Percentiles rank a stretch among this genome's conserved stretches.
phyloP scores from a whole-genome alignment of 2,113 vertebrate genomes.

The Prietella phreatophila region DNA sequence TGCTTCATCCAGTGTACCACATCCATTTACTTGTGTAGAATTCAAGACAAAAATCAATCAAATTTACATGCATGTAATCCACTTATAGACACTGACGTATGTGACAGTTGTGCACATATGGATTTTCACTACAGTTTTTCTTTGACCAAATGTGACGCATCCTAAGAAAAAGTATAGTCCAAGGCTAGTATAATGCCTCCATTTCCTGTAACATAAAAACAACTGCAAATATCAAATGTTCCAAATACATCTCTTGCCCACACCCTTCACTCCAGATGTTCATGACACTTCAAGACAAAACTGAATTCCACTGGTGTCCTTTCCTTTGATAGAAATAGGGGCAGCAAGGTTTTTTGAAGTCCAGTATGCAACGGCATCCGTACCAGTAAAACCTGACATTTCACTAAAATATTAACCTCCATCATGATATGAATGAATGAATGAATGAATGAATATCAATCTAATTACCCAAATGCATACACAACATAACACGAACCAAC shows the following conservation, averaged over 20 bases:
- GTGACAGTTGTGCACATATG: not conserved
- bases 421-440: not conserved
- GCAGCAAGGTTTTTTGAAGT: not conserved
- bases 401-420: not conserved
- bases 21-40: not conserved
- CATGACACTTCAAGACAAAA: not conserved
- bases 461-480: not conserved
- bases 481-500: not conserved
- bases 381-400: not conserved
- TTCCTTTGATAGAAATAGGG: not conserved
- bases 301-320: not conserved
- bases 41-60: not conserved
- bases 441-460: not conserved
- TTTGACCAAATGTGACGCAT: not conserved
- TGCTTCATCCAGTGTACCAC: not conserved
- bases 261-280: conserved; percentile 3
- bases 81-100: not conserved
- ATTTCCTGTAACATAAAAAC: conserved; percentile 13
- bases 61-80: not conserved
- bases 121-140: not conserved
- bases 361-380: not conserved
- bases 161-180: not conserved
- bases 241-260: conserved; percentile 6
- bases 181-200: not conserved
- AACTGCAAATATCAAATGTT: not conserved